Conservation (phyloP, 2,797 vertebrate species). For the Pristis pectinata region DNA sequence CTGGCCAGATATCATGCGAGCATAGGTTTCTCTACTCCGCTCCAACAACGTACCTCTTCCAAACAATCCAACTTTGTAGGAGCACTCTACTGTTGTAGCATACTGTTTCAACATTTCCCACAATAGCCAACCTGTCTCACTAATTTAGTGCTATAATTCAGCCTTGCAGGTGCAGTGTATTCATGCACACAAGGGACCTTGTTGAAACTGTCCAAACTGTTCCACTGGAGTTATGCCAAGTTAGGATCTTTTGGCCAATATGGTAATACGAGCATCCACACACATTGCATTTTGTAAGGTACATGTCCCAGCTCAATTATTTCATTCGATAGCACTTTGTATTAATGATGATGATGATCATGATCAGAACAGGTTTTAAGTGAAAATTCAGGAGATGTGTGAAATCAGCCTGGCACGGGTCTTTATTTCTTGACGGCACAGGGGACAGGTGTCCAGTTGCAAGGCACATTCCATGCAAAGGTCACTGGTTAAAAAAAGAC, state of each 20-base stretch:
- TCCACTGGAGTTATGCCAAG: conserved; percentile 1
- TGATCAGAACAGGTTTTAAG: conserved; percentile 11
- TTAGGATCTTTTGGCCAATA: background rate
- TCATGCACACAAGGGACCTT: background rate
- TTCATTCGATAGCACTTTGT: conserved; percentile 17
- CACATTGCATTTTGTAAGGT: conserved; percentile 7
- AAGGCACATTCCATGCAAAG: conserved; percentile 99
- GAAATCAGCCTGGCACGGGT: conserved; percentile 94
- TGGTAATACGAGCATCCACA: background rate
- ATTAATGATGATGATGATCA: conserved; percentile 4
- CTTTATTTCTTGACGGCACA: conserved; percentile 98
- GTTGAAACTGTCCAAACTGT: background rate
- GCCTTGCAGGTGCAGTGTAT: background rate
- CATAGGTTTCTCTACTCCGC: background rate
- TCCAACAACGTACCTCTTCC: background rate
- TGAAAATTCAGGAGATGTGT: conserved; percentile 82
- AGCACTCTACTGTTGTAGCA: background rate
- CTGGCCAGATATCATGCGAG: background rate
- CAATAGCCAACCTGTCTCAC: background rate
- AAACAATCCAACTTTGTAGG: background rate
- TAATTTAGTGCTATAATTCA: conserved; percentile 27
- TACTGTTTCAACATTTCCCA: background rate
- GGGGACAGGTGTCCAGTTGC: conserved; percentile 96
- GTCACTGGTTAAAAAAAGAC: conserved; percentile 61
- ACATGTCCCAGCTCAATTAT: conserved; percentile 16